phyloP scores from a whole-genome alignment of 2,888 invertebrate species.

The Netelia fuscicornis region DNA sequence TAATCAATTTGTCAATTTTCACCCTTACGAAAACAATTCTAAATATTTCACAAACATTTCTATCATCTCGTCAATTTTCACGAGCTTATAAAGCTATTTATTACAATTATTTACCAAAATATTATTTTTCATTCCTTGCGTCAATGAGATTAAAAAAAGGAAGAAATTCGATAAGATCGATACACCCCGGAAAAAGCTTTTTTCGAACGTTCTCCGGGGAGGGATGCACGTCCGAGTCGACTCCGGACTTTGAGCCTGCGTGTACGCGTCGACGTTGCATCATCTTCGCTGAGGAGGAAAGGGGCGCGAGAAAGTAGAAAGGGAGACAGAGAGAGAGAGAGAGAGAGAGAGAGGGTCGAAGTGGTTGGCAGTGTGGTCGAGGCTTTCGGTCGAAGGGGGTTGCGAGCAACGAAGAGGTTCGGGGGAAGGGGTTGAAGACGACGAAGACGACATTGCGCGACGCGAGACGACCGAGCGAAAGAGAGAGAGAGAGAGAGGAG shows the following conservation, averaged over 20 bases:
- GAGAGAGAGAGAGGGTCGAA: conserved; percentile 56
- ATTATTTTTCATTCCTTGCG: no score
- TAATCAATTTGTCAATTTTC: neutral
- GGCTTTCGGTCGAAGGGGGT: conserved; percentile 60
- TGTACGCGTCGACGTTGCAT: conserved; percentile 82
- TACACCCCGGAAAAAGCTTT: no score
- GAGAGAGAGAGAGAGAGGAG: conserved; percentile 74
- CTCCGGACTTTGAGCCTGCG: conserved; percentile 80
- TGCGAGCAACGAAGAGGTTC: conserved; percentile 51
- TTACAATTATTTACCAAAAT: no score
- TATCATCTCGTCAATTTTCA: no score
- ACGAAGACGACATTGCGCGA: conserved; percentile 59
- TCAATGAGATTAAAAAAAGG: no score
- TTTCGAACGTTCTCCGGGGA: neutral
- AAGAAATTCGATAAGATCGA: no score
- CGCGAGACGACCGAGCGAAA: conserved; percentile 77
- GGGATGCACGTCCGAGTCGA: conserved; percentile 69
- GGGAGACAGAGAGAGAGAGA: conserved; percentile 50
- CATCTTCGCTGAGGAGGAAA: conserved; percentile 71
- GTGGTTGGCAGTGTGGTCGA: conserved; percentile 62
- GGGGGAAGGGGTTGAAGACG: conserved; percentile 77
- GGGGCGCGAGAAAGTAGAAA: conserved; percentile 52
- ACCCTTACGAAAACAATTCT: neutral
- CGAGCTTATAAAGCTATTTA: no score
- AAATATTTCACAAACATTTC: neutral